Percentiles rank a stretch among this genome's conserved stretches.
Evolutionary conservation across 1,140 invertebrate genomes (phyloP).

Genomic region (Caerostris darwini): DNA sequence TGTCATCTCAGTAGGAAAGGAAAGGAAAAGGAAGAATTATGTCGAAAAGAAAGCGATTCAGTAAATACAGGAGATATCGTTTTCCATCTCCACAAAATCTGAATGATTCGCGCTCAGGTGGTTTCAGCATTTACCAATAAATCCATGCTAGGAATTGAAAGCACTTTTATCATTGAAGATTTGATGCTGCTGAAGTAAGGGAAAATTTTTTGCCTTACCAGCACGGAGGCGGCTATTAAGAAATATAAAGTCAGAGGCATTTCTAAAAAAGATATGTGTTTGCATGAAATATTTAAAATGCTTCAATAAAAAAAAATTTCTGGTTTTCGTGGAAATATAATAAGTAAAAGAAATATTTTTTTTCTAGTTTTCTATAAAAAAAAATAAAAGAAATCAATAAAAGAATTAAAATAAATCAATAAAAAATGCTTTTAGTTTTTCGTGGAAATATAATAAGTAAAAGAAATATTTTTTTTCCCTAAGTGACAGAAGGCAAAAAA

Average conservation of each 20-base stretch:
- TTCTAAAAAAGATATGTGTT: background rate
- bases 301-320: background rate
- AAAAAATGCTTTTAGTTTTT: too few species aligned
- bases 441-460: too few species aligned
- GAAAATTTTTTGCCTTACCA: slow-evolving; percentile 6
- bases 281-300: slow-evolving; percentile 42
- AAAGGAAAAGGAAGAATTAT: background rate
- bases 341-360: too few species aligned
- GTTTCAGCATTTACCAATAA: slow-evolving; percentile 56
- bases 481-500: too few species aligned
- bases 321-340: too few species aligned
- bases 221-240: slow-evolving; percentile 34
- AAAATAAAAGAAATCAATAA: too few species aligned
- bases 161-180: slow-evolving; percentile 46
- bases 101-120: slow-evolving; percentile 61
- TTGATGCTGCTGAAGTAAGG: slow-evolving; percentile 32
- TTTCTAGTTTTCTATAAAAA: too few species aligned
- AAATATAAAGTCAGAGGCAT: slow-evolving; percentile 35
- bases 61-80: slow-evolving; percentile 37
- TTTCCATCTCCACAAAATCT: slow-evolving; percentile 28
- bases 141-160: slow-evolving; percentile 27
- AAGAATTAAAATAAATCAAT: too few species aligned
- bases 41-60: background rate
- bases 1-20: background rate
- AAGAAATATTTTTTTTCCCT: too few species aligned